Evolutionary conservation across 2,888 invertebrate species (phyloP).

Genomic region (Temnothorax unifasciatus): DNA sequence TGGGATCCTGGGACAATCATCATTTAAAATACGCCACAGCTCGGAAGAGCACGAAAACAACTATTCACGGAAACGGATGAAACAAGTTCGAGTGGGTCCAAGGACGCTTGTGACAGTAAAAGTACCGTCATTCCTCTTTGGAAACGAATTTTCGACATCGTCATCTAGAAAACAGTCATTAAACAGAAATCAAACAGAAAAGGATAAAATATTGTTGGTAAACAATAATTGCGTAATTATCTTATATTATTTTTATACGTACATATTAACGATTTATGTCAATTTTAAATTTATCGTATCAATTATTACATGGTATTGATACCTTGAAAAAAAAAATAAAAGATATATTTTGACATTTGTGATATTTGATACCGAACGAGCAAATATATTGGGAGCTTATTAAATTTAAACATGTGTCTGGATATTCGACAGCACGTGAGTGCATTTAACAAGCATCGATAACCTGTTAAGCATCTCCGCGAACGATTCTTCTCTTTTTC

Average conservation of each 20-base stretch:
- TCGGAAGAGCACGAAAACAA: conserved; percentile 23
- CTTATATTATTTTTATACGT: neutral
- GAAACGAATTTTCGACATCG: neutral
- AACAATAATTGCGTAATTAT: neutral
- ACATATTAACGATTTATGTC: neutral
- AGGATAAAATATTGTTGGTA: neutral
- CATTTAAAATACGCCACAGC: conserved; percentile 20
- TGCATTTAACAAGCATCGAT: neutral
- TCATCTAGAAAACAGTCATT: neutral
- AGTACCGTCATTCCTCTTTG: neutral
- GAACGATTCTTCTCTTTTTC: neutral
- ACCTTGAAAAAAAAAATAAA: neutral
- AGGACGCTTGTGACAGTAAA: neutral
- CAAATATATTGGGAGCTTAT: neutral
- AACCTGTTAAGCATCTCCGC: neutral
- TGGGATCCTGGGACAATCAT: conserved; percentile 5
- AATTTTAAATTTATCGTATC: conserved; percentile 2
- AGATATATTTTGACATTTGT: neutral
- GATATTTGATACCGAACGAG: conserved; percentile 16
- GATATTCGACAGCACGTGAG: conserved; percentile 10
- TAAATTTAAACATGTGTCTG: conserved; percentile 21
- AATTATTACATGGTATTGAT: neutral
- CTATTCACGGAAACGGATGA: conserved; percentile 17
- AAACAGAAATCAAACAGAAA: neutral
- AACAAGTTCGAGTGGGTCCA: neutral